Percentiles rank a stretch among this genome's conserved stretches.
phyloP scores from a whole-genome alignment of 2,797 vertebrate genomes.

The Erethizon dorsatum region DNA sequence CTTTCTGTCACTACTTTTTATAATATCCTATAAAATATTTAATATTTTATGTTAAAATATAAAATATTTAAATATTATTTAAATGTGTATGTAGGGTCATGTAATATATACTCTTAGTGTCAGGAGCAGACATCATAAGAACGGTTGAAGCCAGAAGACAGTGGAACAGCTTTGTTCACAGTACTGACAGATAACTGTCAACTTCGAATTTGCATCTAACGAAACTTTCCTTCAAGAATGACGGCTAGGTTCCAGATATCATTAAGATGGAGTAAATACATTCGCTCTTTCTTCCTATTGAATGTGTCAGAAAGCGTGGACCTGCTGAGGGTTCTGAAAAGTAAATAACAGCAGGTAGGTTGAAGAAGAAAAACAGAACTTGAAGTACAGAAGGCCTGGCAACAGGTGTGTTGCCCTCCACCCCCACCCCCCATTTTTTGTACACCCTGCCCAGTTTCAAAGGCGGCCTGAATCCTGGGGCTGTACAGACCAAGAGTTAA shows the following conservation, averaged over 20 bases:
- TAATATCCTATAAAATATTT: background rate
- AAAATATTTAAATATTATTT: background rate
- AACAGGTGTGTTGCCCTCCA: background rate
- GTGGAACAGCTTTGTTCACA: background rate
- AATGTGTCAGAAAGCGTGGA: background rate
- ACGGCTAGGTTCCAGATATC: background rate
- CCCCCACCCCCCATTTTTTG: background rate
- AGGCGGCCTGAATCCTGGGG: background rate
- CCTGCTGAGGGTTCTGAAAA: background rate
- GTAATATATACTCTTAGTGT: constrained; percentile 5
- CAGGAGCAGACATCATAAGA: constrained; percentile 48
- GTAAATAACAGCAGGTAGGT: background rate
- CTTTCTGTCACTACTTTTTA: constrained; percentile 32
- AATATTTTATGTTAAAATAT: too few relatives aligned
- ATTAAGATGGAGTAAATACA: background rate
- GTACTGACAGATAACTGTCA: constrained; percentile 39
- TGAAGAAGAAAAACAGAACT: background rate
- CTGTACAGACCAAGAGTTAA: background rate
- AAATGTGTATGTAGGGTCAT: background rate
- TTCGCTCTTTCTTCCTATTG: background rate
- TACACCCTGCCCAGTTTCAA: background rate
- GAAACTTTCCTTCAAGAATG: constrained; percentile 40
- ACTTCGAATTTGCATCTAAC: constrained; percentile 29
- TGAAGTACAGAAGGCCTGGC: background rate
- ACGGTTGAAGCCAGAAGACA: constrained; percentile 10